Evolutionary conservation across 2,797 vertebrate genomes (phyloP).

Genomic region (Varecia variegata): DNA sequence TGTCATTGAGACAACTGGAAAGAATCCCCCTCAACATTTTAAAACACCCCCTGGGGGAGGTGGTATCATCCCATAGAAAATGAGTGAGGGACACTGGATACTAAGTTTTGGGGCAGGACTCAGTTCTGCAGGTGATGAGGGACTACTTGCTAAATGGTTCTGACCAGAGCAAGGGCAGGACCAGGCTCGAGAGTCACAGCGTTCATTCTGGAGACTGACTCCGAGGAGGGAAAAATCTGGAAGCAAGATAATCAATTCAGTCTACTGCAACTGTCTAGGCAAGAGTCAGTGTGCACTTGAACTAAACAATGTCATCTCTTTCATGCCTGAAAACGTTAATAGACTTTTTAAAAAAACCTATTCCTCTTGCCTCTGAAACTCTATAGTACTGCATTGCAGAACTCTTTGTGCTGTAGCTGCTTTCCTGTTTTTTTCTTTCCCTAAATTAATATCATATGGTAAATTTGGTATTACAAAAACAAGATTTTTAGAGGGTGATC

Average conservation of each 20-base stretch:
- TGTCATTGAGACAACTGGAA: background rate
- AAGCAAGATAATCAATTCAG: background rate
- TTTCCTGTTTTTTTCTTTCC: conserved; percentile 60
- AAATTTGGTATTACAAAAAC: conserved; percentile 72
- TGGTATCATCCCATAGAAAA: background rate
- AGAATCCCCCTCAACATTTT: background rate
- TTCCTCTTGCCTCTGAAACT: conserved; percentile 7
- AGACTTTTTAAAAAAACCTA: background rate
- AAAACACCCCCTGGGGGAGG: background rate
- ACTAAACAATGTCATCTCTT: conserved; percentile 1
- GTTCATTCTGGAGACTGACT: background rate
- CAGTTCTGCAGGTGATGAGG: background rate
- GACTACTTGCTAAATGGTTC: background rate
- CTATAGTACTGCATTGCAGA: background rate
- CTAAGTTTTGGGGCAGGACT: background rate
- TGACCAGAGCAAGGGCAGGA: background rate
- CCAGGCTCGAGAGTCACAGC: background rate
- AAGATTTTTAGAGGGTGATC: conserved; percentile 72
- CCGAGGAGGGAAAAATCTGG: background rate
- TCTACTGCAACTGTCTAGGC: background rate
- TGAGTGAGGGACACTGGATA: background rate
- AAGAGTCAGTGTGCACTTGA: background rate
- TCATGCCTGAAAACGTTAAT: conserved; percentile 25
- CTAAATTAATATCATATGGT: conserved; percentile 77
- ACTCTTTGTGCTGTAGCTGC: conserved; percentile 44